Evolutionary conservation across 2,113 vertebrate genomes (phyloP), one percentile per base, ranked within the genome.

Genomic region (Leucopsar rothschildi): DNA sequence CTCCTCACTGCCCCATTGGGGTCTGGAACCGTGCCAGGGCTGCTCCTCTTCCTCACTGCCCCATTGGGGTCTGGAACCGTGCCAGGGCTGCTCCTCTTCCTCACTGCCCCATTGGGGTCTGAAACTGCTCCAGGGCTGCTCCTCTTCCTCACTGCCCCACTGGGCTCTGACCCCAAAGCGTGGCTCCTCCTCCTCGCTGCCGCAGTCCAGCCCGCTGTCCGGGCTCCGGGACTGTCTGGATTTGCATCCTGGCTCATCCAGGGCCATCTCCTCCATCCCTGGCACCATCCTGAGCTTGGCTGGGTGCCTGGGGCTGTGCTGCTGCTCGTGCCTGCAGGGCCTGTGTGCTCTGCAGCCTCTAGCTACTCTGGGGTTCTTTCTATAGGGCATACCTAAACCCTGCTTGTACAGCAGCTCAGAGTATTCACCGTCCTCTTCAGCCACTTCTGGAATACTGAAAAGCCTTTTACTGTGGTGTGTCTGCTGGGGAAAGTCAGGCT

Each of bases 381-480:
- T 86, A 82, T 81, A 70, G 90, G 94, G 11, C 75, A 53, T 64
- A 82, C 97, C 97, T 83, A 92, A 66, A 73, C 94, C 96, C 95
- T 97, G 97, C 65, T 93, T 97, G 92, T 96, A 95, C 82, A 96
- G 92, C 70, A 93, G 59, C n/a, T 98, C 96, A 1, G 94, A 45
- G 84, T 70, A 92, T 40, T 98, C 98, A 8, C 85, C 82, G 39
- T 99, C 99, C 96, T 99, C 99, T 98, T 99, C 99, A 0, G 99
- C 99, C 95, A 99, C 99, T 98, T 99, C 99, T 0, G 99, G 99
- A 96, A 99, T 99, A 98, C 99, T 99, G 98, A 98, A 99, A 86
- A 99, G 99, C 72, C 98, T 98, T 96, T 99, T 98, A 95, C 98
- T 98, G 96, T 98, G 98, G 10, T 97, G 99, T 85, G 95, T 98